phyloP scores from a whole-genome alignment of 2,888 invertebrate genomes.

The Nomada fabriciana region DNA sequence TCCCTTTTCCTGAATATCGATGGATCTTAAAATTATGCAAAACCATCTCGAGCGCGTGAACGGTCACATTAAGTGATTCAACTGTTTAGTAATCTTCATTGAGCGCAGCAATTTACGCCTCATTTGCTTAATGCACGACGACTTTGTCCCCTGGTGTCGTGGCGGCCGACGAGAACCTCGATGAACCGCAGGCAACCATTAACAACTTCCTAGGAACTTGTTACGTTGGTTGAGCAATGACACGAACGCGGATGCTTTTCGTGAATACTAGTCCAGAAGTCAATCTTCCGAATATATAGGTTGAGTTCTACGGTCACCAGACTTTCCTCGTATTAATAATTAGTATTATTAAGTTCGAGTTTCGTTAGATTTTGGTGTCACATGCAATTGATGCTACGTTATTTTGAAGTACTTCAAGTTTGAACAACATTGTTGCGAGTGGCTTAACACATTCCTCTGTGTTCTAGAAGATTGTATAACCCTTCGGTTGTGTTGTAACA shows the following conservation, averaged over 20 bases:
- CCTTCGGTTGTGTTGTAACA: too few species aligned
- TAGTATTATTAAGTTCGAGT: not conserved
- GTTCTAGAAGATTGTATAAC: too few species aligned
- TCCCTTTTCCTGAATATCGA: not conserved
- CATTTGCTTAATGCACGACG: conserved; percentile 74
- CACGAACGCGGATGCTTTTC: conserved; percentile 35
- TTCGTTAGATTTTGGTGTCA: too few species aligned
- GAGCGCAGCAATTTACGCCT: conserved; percentile 74
- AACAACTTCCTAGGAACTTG: conserved; percentile 64
- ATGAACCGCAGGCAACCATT: conserved; percentile 56
- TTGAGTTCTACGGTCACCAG: not conserved
- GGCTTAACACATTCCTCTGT: too few species aligned
- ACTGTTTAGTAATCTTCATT: conserved; percentile 77
- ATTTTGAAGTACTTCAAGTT: too few species aligned
- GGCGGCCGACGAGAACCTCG: conserved; percentile 22
- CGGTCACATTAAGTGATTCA: conserved; percentile 71
- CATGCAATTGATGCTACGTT: too few species aligned
- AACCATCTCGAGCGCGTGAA: conserved; percentile 53
- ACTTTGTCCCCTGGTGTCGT: conserved; percentile 42
- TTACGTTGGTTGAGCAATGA: conserved; percentile 37
- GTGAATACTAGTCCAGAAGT: conserved; percentile 26
- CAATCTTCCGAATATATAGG: conserved; percentile 15
- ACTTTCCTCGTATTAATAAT: not conserved
- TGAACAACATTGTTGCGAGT: too few species aligned
- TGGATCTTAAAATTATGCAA: conserved; percentile 53